A percentile compares a stretch with the other conserved stretches of the same genome.
These are phyloP conservation scores for Paramormyrops kingsleyae DNA, from an alignment of 2,113 vertebrate species.

Conservation along the genomic window DNA sequence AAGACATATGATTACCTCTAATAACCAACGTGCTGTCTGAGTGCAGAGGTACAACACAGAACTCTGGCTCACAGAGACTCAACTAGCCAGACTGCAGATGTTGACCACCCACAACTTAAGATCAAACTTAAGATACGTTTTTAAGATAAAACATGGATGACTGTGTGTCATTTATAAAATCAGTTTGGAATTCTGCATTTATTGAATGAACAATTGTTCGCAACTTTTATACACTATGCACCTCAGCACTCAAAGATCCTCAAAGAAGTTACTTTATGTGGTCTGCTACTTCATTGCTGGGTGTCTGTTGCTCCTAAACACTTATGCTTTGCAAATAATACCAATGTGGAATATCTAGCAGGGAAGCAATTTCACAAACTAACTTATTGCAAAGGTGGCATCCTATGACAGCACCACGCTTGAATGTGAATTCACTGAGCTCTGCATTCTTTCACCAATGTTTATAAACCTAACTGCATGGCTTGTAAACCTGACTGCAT, in stretches of 20 bases:
- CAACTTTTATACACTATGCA: background rate
- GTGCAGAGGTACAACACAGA: background rate
- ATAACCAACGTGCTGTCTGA: background rate
- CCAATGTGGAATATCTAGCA: background rate
- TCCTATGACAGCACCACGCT: no score
- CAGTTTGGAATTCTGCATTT: background rate
- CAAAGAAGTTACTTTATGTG: background rate
- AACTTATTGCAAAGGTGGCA: no score
- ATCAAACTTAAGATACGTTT: background rate
- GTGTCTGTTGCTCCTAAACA: background rate
- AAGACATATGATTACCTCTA: background rate
- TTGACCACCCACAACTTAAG: background rate
- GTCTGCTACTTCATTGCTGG: background rate
- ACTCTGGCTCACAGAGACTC: background rate
- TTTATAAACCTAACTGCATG: no score
- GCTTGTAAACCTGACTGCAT: no score
- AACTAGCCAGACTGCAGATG: background rate
- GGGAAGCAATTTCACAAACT: no score
- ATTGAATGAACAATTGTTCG: background rate
- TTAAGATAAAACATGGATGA: background rate
- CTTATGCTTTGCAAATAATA: background rate
- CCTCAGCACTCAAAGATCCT: background rate
- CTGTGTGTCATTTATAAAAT: background rate
- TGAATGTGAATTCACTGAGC: no score
- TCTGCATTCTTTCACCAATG: no score